A percentile compares a stretch with the other conserved stretches of the same genome.
Conservation (phyloP, 2,888 invertebrate species). For the Aleiodes testaceus region DNA sequence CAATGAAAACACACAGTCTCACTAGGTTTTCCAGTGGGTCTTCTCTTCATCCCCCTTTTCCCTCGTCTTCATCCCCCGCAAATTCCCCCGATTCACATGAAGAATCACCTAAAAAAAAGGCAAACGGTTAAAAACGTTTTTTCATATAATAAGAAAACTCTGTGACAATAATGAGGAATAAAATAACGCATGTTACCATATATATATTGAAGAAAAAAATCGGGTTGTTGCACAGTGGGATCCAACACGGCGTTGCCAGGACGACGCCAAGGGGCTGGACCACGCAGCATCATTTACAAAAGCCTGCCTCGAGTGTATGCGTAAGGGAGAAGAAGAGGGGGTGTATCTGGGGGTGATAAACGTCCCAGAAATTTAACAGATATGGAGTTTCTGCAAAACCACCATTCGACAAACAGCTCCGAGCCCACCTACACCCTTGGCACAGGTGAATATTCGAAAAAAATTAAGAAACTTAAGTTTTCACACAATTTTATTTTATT, state of each 20-base stretch:
- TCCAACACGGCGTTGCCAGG: constrained; percentile 67
- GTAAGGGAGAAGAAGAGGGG: constrained; percentile 62
- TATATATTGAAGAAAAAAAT: neutral
- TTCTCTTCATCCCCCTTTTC: too few relatives aligned
- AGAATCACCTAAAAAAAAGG: too few relatives aligned
- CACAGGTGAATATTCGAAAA: constrained; percentile 66
- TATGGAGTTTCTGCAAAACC: constrained; percentile 73
- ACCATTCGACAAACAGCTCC: constrained; percentile 71
- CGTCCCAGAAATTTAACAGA: constrained; percentile 67
- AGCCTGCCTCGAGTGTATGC: constrained; percentile 52
- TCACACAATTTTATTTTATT: too few relatives aligned
- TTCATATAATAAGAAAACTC: too few relatives aligned
- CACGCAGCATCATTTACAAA: constrained; percentile 51
- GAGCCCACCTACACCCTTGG: constrained; percentile 70
- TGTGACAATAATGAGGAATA: too few relatives aligned
- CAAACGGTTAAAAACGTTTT: too few relatives aligned
- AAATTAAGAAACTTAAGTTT: too few relatives aligned
- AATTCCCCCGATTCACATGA: too few relatives aligned
- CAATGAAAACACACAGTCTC: too few relatives aligned
- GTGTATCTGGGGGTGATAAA: constrained; percentile 67
- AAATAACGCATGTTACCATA: too few relatives aligned
- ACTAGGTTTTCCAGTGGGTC: too few relatives aligned
- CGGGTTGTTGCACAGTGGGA: constrained; percentile 50
- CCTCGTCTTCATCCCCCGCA: too few relatives aligned
- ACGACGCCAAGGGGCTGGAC: constrained; percentile 71